Percentiles rank a stretch among this genome's conserved stretches.
Conservation (phyloP, 2,113 vertebrate genomes). For the Rhinopithecus roxellana region DNA sequence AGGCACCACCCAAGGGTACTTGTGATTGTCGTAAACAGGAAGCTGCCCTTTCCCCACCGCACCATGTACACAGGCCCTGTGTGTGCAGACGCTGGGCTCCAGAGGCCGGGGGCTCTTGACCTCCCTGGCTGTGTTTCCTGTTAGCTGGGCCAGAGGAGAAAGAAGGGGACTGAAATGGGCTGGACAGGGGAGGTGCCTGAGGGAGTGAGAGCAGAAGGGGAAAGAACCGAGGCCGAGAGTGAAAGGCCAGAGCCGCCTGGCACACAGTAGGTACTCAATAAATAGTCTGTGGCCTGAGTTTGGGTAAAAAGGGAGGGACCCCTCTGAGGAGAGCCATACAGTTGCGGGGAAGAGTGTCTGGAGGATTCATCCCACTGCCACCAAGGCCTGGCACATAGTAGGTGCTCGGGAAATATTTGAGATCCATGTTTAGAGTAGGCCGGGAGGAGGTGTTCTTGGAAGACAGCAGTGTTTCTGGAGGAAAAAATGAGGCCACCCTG, state of each 20-base stretch:
- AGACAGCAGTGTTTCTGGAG: neutral
- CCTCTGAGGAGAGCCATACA: neutral
- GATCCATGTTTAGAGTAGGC: neutral
- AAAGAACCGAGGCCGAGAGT: neutral
- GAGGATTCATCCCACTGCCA: too few relatives aligned
- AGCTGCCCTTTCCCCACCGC: neutral
- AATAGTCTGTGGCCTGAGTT: neutral
- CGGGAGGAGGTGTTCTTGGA: neutral
- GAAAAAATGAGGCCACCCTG: neutral
- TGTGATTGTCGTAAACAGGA: conserved; percentile 58
- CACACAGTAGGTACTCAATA: conserved; percentile 1
- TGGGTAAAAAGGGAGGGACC: neutral
- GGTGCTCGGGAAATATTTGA: neutral
- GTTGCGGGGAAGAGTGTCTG: neutral
- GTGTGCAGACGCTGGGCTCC: neutral
- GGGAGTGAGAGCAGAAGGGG: neutral
- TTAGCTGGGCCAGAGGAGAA: neutral
- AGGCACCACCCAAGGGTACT: neutral
- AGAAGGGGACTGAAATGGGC: neutral
- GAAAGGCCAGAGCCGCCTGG: neutral
- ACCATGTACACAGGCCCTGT: neutral
- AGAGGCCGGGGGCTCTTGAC: neutral
- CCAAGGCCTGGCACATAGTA: neutral
- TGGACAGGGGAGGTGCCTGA: neutral
- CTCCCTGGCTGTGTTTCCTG: conserved; percentile 7